These are phyloP conservation scores for Calyptomena viridis DNA, from an alignment of 2,113 vertebrate species.

Conservation along the genomic window DNA sequence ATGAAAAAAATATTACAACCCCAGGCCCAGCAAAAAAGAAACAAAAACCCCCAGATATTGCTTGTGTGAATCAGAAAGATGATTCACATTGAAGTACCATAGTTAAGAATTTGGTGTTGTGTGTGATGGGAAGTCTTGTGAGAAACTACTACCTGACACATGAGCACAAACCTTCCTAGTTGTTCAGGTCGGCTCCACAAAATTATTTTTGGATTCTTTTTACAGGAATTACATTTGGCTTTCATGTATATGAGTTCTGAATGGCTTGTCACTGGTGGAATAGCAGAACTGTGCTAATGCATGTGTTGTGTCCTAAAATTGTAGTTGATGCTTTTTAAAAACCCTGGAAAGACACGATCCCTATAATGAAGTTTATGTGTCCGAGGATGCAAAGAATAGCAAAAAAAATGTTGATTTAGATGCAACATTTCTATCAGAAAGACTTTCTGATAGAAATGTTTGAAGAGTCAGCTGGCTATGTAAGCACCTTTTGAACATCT, in stretches of 20 bases:
- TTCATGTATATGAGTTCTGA: neutral
- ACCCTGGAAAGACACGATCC: neutral
- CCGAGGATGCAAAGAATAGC: neutral
- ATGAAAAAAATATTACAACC: neutral
- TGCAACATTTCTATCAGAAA: neutral
- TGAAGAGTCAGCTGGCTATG: neutral
- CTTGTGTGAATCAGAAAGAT: neutral
- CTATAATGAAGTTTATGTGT: neutral
- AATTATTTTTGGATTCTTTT: neutral
- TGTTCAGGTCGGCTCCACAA: neutral
- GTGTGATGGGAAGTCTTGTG: neutral
- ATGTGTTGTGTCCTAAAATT: neutral
- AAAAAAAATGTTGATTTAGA: conserved; percentile 2
- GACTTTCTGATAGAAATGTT: neutral
- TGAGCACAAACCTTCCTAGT: neutral
- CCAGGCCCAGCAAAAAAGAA: neutral
- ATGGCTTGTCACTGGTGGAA: neutral
- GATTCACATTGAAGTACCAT: neutral
- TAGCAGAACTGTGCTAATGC: neutral
- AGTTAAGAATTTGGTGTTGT: neutral
- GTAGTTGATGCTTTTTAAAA: neutral
- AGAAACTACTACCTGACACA: neutral
- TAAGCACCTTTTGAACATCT: neutral
- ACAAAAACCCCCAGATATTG: fast-evolving
- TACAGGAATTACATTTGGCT: neutral